Conservation (phyloP, 92 coral and sea anemone genomes). For the Desmophyllum pertusum region DNA sequence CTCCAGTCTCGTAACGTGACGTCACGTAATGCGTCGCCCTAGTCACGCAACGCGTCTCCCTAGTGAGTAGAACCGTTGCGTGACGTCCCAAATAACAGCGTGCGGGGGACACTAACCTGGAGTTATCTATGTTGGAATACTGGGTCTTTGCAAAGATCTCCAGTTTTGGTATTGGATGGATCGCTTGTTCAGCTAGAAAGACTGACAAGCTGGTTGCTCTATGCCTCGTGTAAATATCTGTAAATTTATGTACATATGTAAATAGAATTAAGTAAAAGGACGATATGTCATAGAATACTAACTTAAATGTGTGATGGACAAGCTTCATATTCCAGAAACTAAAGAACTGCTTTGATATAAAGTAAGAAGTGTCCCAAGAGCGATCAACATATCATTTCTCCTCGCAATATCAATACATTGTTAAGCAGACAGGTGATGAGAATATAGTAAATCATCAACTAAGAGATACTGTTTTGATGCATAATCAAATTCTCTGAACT, state of each 20-base stretch:
- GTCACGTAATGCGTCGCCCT: too few species aligned
- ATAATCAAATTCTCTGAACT: background rate
- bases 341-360: background rate
- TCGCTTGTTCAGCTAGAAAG: background rate
- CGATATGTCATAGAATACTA: background rate
- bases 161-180: background rate
- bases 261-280: background rate
- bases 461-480: background rate
- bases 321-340: background rate
- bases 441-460: background rate
- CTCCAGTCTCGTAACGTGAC: too few species aligned
- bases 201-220: background rate
- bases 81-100: too few species aligned
- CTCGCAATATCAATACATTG: background rate
- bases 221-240: slow-evolving; percentile 20
- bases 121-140: background rate
- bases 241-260: slow-evolving; percentile 16
- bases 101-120: too few species aligned
- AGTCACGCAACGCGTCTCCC: too few species aligned
- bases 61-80: too few species aligned
- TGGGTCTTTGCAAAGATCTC: background rate
- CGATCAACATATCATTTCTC: background rate
- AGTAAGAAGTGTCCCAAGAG: too few species aligned
- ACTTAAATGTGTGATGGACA: background rate
- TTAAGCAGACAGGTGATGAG: background rate